Evolutionary conservation across 2,113 vertebrate species (phyloP), one percentile per base, ranked within the genome.

Genomic region (Melierax canorus): DNA sequence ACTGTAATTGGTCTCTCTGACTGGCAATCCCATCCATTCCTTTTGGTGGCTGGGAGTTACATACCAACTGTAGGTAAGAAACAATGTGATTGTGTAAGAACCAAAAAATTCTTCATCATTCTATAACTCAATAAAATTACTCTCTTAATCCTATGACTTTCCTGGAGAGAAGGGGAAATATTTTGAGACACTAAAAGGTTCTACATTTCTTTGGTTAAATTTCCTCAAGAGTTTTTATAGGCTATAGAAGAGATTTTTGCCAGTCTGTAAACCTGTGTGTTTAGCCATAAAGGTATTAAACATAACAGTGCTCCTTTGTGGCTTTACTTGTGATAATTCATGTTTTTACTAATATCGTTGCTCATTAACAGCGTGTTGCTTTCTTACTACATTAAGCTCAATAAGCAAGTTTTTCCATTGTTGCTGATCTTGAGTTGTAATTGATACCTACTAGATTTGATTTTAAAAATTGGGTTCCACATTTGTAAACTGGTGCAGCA

Each of bases 21-120:
- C 75, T 94, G 92, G 86, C 91, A 94, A 88, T 96, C 88, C 92
- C 92, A 95, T 88, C 82, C 92, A 93, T 97, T 66, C 90, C 78
- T 95, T 94, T 95, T 93, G 86, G 82, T 94, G 92, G 92, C 93
- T 97, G 92, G 94, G 88, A 94, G 59, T 94, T 94, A 83, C 82
- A 63, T 90, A 93, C 86, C 92, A 88, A 69, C 86, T 56, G 86
- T 97, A 95, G 90, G 86, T 96, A 96, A 93, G 95, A 94, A 92
- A 90, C 29, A 45, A 39, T 50, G 43, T 53, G 85, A 83, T 94
- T 15, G 3, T 80, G 1, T 68, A 78, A 92, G 76, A 94, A 84
- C n/a, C 64, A 81, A 92, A 69, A 86, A 67, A 78, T 56, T 87
- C 51, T 91, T 89, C 46, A 77, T 83, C 63, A 55, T 90, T 92